Conservation (phyloP, 2,888 invertebrate species). For the Neoaliturus tenellus region DNA sequence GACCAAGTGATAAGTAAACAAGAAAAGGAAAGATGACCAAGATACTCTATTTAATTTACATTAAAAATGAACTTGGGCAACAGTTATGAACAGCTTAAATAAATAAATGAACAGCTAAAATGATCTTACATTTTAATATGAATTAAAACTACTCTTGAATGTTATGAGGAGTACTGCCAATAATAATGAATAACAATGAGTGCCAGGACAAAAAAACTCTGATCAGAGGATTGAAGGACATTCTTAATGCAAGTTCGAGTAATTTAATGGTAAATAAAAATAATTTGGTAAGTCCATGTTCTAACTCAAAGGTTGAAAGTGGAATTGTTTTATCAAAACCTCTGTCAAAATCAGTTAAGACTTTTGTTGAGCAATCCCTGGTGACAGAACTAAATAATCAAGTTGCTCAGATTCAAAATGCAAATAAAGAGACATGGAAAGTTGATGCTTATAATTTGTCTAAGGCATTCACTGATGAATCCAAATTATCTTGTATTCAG, state of each 20-base stretch:
- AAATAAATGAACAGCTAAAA: no score
- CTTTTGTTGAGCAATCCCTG: neutral
- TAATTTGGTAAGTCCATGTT: neutral
- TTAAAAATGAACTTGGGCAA: no score
- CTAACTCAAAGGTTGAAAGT: neutral
- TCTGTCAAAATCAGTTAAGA: neutral
- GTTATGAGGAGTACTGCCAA: no score
- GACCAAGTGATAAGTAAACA: no score
- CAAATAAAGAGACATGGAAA: conserved; percentile 46
- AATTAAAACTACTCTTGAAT: neutral
- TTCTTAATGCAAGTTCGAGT: neutral
- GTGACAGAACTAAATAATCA: neutral
- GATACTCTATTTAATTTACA: no score
- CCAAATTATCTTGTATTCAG: conserved; percentile 34
- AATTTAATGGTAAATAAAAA: neutral
- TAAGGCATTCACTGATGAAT: conserved; percentile 33
- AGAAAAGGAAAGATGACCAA: no score
- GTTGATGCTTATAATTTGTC: conserved; percentile 53
- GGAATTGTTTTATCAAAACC: neutral
- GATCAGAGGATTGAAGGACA: conserved; percentile 4
- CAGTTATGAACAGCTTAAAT: no score
- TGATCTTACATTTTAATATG: no score
- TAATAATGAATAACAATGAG: neutral
- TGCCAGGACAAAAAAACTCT: neutral
- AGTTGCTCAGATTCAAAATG: neutral